A percentile compares a stretch with the other conserved stretches of the same genome.
Evolutionary conservation across 2,888 invertebrate species (phyloP).

Genomic region (Torymus auratus): DNA sequence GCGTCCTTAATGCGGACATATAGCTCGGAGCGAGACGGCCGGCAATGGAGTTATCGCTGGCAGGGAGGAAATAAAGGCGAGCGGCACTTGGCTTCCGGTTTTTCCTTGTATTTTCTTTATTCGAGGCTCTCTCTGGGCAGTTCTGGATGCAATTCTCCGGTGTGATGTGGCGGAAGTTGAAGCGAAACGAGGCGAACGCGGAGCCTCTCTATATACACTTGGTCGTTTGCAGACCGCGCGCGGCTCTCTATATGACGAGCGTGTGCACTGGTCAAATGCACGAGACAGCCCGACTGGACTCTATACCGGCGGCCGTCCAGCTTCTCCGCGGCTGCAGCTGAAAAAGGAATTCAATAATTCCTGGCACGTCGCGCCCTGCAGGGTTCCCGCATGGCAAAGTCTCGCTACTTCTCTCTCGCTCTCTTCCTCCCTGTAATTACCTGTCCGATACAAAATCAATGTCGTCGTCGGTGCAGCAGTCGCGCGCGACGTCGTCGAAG

Average conservation of each 20-base stretch:
- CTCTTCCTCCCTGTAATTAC: constrained; percentile 65
- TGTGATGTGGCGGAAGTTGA: constrained; percentile 5
- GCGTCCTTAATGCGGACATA: neutral
- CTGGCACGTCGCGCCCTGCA: constrained; percentile 62
- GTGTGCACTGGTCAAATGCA: neutral
- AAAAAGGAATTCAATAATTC: constrained; percentile 64
- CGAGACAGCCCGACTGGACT: neutral
- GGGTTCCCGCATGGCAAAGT: constrained; percentile 61
- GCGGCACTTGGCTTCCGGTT: constrained; percentile 5
- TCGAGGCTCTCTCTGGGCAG: neutral
- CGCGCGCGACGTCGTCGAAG: too few species aligned
- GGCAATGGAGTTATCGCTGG: constrained; percentile 1
- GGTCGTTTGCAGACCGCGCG: neutral
- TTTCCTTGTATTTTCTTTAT: constrained; percentile 17
- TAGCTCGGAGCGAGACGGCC: neutral
- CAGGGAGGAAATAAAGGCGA: neutral
- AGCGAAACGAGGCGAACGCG: constrained; percentile 1
- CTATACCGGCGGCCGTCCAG: too few species aligned
- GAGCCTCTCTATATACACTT: neutral
- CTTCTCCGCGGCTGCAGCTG: too few species aligned
- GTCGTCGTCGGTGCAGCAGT: constrained; percentile 51
- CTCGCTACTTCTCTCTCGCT: constrained; percentile 24
- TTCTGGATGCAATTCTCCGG: constrained; percentile 4
- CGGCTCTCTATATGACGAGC: neutral
- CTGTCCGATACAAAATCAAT: constrained; percentile 71